Evolutionary conservation across 2,797 vertebrate genomes (phyloP), one percentile per base, ranked within the genome.

Genomic region (Tiaroga cobitis): DNA sequence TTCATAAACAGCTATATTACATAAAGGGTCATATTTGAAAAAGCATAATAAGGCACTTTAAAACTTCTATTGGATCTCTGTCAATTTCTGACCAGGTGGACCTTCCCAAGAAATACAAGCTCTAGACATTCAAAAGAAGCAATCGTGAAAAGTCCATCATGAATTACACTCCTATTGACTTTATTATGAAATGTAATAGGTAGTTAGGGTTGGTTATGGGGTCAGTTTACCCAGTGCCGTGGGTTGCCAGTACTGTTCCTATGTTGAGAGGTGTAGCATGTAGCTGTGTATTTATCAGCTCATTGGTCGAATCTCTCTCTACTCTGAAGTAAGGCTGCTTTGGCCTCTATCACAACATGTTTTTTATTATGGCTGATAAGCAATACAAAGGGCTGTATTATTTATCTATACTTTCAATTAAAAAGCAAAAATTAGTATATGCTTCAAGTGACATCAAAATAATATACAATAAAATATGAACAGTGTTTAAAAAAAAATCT

Each of bases 151-250:
- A 54, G n/a, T 63, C 29, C n/a, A 19, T 65, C 10, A 49, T 74
- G 26, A 51, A 32, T 34, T 51, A 19, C 26, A 32, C 59, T 29
- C 59, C 77, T 10, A 63, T 10, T 78, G 32, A 18, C 8, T 80
- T 46, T 37, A 61, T 69, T 69, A 84, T 84, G 87, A 84, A 86
- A 79, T 43, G 16, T 43, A 29, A 63, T 65, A 43, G 59, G 18
- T 29, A 65, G 15, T 29, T 29, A 11, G 16, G 39, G 21, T 49
- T 79, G 77, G 59, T 79, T 61, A 65, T 29, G 39, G 56, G 56
- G 11, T 79, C 39, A 65, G n/a, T 79, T 79, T 79, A 65, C 39
- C 8, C 39, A 41, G n/a, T 13, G 59, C 10, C 13, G 54, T 78
- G 80, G 43, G 43, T 59, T 34, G 21, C 74, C 43, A 6, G 8